Base-by-base conservation (phyloP, 2,888 invertebrate genomes). In the Anoplius nigerrimus region DNA sequence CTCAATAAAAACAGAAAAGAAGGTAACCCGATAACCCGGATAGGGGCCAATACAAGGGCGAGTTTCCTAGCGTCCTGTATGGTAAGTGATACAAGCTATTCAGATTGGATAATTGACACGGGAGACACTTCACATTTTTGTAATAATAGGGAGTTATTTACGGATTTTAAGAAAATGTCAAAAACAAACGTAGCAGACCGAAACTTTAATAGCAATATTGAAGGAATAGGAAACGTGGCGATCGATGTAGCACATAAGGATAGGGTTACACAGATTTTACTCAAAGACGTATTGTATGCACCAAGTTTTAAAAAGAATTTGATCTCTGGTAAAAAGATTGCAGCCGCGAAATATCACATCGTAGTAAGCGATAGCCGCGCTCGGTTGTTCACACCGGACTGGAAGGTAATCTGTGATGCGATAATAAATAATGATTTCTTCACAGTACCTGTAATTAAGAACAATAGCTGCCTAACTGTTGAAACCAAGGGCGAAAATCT, bases 91-190 rank as follows among this genome's bases (percentile, higher is more conserved):
- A 53, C 34, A 42, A 27, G 3, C 8, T 21, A 20, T 8, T 8
- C 8, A 18, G 53, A 4, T 8, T 53, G 53, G 53, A 22, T 18
- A 57, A 16, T 64, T 6, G 64, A 64, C 27, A 57, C 51, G 8
- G 64, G 51, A 11, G 64, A 57, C 11, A 64, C 51, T 1, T 51
- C 55, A 6, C 64, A 64, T 20, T 54, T 64, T 54, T 34, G 46
- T 22, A 57, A 34, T 15, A 45, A 27, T 21, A 46, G 34, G 43
- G 8, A 34, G 6, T 48, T 54, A 43, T 64, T 57, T 34, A 24
- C 16, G 8, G 8, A 27, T 34, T 57, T 59, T 15, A 57, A n/a
- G 21, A 15, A 15, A 53, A 8, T 8, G 13, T 21, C n/a, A 53
- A 22, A 4, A 18, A 51, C 20, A 53, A n/a, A 4, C 11, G 8